Conservation (phyloP, 2,113 vertebrate genomes). For the Erythrolamprus reginae region DNA sequence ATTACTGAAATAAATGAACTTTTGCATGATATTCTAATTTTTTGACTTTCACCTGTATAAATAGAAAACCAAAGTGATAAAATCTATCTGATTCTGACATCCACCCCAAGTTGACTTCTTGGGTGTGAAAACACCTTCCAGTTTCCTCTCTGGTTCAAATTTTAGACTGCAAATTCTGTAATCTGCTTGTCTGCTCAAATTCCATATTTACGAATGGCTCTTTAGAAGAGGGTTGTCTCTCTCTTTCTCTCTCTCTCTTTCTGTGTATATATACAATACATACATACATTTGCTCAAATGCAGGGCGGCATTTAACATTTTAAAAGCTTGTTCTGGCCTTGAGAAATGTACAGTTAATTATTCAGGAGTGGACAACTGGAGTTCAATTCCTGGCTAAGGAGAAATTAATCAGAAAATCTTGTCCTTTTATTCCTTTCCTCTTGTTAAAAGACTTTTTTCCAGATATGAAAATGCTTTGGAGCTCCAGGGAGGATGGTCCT, state of each 20-base stretch:
- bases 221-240: not conserved
- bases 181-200: not conserved
- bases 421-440: too few species aligned
- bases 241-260: too few species aligned
- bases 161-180: not conserved
- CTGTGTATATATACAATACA: too few species aligned
- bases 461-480: too few species aligned
- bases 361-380: not conserved
- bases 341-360: not conserved
- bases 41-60: too few species aligned
- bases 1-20: too few species aligned
- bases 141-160: not conserved
- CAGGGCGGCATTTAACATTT: not conserved
- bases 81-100: not conserved
- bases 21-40: too few species aligned
- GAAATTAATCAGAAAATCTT: too few species aligned
- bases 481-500: too few species aligned
- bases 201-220: not conserved
- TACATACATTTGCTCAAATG: too few species aligned
- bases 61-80: not conserved
- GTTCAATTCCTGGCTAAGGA: too few species aligned
- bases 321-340: not conserved
- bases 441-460: too few species aligned
- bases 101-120: not conserved
- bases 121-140: not conserved